Evolutionary conservation across 2,797 vertebrate genomes (phyloP).

Genomic region (Tragelaphus oryx): DNA sequence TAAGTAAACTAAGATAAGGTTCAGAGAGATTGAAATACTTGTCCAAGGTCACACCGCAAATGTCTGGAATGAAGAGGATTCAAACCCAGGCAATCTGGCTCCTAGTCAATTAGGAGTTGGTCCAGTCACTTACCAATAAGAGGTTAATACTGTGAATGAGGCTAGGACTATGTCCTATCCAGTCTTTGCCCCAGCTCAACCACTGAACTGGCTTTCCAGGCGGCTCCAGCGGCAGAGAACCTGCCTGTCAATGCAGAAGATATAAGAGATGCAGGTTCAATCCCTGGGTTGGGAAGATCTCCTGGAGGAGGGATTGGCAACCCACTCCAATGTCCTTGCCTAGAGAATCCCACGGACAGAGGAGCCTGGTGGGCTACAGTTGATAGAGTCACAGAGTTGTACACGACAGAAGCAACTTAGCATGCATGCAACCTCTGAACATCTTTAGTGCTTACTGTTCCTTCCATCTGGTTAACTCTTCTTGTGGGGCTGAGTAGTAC

Average conservation of each 20-base stretch:
- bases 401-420: neutral
- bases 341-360: neutral
- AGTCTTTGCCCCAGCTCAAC: neutral
- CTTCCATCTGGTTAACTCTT: neutral
- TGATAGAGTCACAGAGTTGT: neutral
- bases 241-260: neutral
- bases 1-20: neutral
- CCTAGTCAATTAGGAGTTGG: neutral
- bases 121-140: neutral
- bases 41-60: neutral
- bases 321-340: neutral
- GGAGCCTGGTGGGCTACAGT: neutral
- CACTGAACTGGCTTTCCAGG: neutral
- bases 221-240: neutral
- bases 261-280: neutral
- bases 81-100: neutral
- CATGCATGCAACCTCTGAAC: neutral
- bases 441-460: neutral
- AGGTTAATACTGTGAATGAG: neutral
- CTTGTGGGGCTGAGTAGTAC: neutral
- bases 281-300: neutral
- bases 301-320: neutral
- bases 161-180: neutral
- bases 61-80: neutral
- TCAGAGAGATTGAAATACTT: neutral